phyloP scores from a whole-genome alignment of 2,797 vertebrate genomes.

The Sebastes elongatus region DNA sequence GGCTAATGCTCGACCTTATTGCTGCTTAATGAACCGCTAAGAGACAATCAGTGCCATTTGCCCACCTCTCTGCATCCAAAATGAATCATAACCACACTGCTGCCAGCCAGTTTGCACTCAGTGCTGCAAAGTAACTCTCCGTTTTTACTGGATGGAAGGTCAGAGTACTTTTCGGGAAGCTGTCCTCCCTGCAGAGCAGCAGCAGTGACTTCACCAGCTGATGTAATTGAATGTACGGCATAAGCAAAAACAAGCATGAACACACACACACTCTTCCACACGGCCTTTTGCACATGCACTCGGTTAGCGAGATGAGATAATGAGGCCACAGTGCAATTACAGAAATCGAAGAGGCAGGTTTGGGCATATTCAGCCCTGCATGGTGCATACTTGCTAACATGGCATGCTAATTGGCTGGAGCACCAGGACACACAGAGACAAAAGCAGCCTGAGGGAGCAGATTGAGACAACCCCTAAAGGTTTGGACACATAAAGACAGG shows the following conservation, averaged over 20 bases:
- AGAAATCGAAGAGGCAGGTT: slow-evolving; percentile 76
- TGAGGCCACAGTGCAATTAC: slow-evolving; percentile 75
- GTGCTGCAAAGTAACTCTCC: slow-evolving; percentile 12
- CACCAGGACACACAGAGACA: slow-evolving; percentile 50
- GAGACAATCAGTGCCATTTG: slow-evolving; percentile 68
- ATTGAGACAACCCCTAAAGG: slow-evolving; percentile 45
- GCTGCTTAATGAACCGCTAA: slow-evolving; percentile 72
- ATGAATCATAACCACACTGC: slow-evolving; percentile 42
- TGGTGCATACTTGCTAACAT: slow-evolving; percentile 63
- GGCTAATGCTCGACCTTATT: slow-evolving; percentile 67
- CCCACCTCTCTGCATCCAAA: slow-evolving; percentile 46
- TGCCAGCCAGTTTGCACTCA: slow-evolving; percentile 29
- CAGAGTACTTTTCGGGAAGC: slow-evolving; percentile 36
- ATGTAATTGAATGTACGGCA: slow-evolving; percentile 59
- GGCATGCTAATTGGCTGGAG: slow-evolving; percentile 74
- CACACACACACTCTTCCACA: background rate
- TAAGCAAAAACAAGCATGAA: slow-evolving; percentile 56
- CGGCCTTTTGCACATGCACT: slow-evolving; percentile 23
- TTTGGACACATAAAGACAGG: slow-evolving; percentile 46
- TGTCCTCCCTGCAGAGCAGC: slow-evolving; percentile 33
- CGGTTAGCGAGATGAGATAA: slow-evolving; percentile 59
- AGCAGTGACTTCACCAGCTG: slow-evolving; percentile 36
- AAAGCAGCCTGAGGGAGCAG: slow-evolving; percentile 45
- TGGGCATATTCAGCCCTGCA: slow-evolving; percentile 58
- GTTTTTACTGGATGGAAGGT: slow-evolving; percentile 40